Base-by-base conservation (phyloP, 2,113 vertebrate species). In the Austrofundulus limnaeus region DNA sequence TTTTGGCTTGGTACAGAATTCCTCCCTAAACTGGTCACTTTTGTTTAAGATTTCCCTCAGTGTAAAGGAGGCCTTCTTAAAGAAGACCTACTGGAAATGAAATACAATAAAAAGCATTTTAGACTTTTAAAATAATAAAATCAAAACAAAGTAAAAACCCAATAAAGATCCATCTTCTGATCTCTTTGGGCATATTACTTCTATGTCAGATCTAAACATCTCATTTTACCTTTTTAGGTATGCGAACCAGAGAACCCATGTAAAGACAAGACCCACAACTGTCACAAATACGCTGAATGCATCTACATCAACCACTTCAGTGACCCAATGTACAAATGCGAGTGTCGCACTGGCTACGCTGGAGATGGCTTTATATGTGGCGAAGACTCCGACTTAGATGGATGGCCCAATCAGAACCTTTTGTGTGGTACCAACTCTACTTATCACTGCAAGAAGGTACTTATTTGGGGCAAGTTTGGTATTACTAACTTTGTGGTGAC, bases 191-290 rank as follows among this genome's bases (percentile, higher is more conserved):
- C 21, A 49, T 14, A 9, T 24, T 23, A 16, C 11, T 34, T n/a
- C 12, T 28, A 51, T 28, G 24, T 11, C n/a, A 51, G 28, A 51
- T 23, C 2, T 51, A 14, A 25, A 51, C 19, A 10, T 69, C 58
- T 1, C 78, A 1, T 60, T 67, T 3, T 58, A 84, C 38, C 67
- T 56, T 50, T 20, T 20, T 63, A 99, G 97, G 90, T 96, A 41
- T 98, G 97, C 61, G 97, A 98, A 78, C 96, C 96, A 1, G 94
- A 96, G 76, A 98, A 99, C 70, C 97, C 97, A 0, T 99, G 97
- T 86, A 94, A 94, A 67, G 97, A 98, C 81, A 93, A 92, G 82
- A 97, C 95, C 1, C 96, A 99, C 85, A 93, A 57, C 85, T 99
- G 97, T 89, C 96, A 99, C 88, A 94, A 81, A 77, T 94, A 90